Evolutionary conservation across 2,888 invertebrate genomes (phyloP).

Genomic region (Eupithecia pulchellata): DNA sequence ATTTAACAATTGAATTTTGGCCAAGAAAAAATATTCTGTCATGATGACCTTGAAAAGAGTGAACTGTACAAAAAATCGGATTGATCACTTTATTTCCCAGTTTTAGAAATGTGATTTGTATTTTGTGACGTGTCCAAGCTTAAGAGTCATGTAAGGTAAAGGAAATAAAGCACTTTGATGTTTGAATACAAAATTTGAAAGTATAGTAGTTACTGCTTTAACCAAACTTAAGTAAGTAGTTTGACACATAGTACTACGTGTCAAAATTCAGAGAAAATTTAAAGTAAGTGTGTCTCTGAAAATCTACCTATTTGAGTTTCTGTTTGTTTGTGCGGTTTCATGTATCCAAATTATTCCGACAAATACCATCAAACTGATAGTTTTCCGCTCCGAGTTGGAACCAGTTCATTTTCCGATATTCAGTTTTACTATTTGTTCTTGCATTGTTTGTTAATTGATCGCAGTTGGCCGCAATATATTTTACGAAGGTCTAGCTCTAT

Average conservation of each 20-base stretch:
- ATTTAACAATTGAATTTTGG: not conserved
- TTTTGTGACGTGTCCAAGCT: too few relatives aligned
- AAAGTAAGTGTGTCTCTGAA: not conserved
- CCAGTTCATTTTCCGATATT: constrained; percentile 2
- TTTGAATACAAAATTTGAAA: too few relatives aligned
- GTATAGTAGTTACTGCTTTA: too few relatives aligned
- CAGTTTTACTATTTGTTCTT: not conserved
- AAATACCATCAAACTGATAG: not conserved
- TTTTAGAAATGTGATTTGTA: too few relatives aligned
- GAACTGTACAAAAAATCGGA: too few relatives aligned
- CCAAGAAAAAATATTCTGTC: not conserved
- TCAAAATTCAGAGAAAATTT: too few relatives aligned
- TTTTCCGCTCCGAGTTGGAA: not conserved
- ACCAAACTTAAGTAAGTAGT: too few relatives aligned
- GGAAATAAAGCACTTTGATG: too few relatives aligned
- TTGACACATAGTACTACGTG: too few relatives aligned
- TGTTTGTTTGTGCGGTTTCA: not conserved
- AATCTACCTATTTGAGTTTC: not conserved
- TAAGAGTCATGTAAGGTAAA: too few relatives aligned
- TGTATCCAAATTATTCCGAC: not conserved
- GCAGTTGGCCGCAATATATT: not conserved
- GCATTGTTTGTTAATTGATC: constrained; percentile 1
- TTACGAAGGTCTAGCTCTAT: not conserved
- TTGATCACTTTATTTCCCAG: too few relatives aligned
- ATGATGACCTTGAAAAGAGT: not conserved